Conservation (phyloP, 2,797 vertebrate genomes). For the Carduelis carduelis region DNA sequence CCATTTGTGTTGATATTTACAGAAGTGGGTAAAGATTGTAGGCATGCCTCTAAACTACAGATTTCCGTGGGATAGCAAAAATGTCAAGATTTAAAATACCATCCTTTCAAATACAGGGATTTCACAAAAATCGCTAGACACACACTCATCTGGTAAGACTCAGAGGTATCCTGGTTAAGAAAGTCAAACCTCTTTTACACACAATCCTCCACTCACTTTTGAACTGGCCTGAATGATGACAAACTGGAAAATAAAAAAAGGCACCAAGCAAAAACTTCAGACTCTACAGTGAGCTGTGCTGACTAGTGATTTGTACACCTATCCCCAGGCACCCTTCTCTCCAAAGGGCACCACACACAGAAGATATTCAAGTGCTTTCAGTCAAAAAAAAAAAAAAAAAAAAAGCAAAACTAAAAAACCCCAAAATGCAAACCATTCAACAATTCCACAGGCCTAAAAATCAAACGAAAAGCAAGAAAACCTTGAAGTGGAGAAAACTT, state of each 20-base stretch:
- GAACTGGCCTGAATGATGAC: background rate
- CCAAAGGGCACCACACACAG: background rate
- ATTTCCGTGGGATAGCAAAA: background rate
- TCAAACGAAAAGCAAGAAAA: background rate
- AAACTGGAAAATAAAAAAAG: background rate
- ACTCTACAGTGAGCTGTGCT: background rate
- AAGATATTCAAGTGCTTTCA: background rate
- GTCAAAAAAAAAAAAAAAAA: background rate
- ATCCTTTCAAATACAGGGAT: background rate
- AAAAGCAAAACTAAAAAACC: accelerated
- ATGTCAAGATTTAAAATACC: background rate
- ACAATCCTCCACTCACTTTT: background rate
- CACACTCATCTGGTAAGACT: background rate
- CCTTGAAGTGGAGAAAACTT: background rate
- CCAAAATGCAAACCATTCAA: background rate
- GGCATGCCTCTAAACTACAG: background rate
- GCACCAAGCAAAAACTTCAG: conserved; percentile 13
- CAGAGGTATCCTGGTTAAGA: background rate
- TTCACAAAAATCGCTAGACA: background rate
- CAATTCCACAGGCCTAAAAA: background rate
- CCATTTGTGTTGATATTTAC: background rate
- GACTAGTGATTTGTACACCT: background rate
- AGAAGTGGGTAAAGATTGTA: background rate
- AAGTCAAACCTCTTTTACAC: background rate
- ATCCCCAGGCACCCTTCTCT: background rate